Conservation (phyloP, 1,140 invertebrate genomes). For the Lepidurus arcticus region DNA sequence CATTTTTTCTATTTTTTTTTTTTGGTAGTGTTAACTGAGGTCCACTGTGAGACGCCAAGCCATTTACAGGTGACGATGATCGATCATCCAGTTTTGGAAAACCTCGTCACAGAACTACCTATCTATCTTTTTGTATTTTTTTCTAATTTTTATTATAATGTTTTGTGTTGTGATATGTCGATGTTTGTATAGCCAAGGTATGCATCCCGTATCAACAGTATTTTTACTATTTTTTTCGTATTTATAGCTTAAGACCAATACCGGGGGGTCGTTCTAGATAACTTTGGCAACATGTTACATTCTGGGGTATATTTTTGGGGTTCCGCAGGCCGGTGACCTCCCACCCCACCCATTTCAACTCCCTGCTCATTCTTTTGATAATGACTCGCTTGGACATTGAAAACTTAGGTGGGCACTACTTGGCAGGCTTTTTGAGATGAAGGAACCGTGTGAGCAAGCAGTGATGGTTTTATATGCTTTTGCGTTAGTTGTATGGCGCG, state of each 20-base stretch:
- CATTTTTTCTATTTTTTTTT: neutral
- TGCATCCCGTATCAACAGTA: neutral
- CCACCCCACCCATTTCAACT: neutral
- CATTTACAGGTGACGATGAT: neutral
- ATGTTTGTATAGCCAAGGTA: neutral
- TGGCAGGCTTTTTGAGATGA: constrained; percentile 1
- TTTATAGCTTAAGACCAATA: constrained; percentile 16
- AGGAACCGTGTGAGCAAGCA: neutral
- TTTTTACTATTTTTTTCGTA: neutral
- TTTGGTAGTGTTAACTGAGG: neutral
- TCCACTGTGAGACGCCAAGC: neutral
- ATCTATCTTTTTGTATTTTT: neutral
- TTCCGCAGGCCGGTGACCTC: neutral
- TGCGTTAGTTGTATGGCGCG: constrained; percentile 6
- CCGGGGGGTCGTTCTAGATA: neutral
- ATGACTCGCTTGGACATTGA: constrained; percentile 2
- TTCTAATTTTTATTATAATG: neutral
- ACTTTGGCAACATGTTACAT: neutral
- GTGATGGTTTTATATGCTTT: constrained; percentile 22
- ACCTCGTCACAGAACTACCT: neutral
- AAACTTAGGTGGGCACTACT: constrained; percentile 11
- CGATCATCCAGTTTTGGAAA: neutral
- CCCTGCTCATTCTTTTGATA: constrained; percentile 4
- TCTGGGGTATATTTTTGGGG: neutral
- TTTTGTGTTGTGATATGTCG: too few species aligned